These are phyloP conservation scores for Pampusana beccarii DNA, from an alignment of 2,113 vertebrate genomes.

Conservation along the genomic window DNA sequence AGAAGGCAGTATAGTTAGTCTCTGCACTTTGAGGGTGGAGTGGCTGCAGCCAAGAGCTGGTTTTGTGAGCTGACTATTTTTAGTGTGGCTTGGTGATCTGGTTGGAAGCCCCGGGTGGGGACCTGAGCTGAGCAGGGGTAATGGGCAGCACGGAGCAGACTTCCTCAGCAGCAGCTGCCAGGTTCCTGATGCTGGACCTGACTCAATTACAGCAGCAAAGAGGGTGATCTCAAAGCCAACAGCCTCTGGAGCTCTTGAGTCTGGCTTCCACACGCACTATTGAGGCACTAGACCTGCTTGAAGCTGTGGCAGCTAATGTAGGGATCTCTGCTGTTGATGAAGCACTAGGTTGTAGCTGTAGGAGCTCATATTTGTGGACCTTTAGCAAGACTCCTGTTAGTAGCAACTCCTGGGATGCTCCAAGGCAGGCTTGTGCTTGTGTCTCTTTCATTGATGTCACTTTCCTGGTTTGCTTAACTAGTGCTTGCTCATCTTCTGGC, in stretches of 20 bases:
- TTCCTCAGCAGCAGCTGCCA: slow-evolving; percentile 2
- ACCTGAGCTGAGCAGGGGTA: background rate
- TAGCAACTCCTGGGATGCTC: background rate
- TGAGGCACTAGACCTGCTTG: background rate
- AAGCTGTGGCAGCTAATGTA: background rate
- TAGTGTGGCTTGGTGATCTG: slow-evolving; percentile 36
- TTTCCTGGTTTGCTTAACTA: background rate
- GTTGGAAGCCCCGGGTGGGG: slow-evolving; percentile 33
- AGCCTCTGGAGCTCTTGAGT: background rate
- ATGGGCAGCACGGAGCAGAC: background rate
- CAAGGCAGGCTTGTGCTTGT: background rate
- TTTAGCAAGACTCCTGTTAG: background rate
- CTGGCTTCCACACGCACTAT: background rate
- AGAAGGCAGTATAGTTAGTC: background rate
- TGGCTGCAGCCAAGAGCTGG: slow-evolving; percentile 5
- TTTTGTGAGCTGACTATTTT: slow-evolving; percentile 57
- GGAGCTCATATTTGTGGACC: background rate
- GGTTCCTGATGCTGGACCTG: background rate
- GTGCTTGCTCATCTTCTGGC: background rate
- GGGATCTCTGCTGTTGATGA: background rate
- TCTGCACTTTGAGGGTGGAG: slow-evolving; percentile 49
- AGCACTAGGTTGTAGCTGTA: background rate
- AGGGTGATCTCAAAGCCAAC: background rate
- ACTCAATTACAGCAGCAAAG: background rate
- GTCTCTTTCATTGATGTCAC: background rate